Base-by-base conservation (phyloP, 2,797 vertebrate genomes). In the Catostomus latipinnis region DNA sequence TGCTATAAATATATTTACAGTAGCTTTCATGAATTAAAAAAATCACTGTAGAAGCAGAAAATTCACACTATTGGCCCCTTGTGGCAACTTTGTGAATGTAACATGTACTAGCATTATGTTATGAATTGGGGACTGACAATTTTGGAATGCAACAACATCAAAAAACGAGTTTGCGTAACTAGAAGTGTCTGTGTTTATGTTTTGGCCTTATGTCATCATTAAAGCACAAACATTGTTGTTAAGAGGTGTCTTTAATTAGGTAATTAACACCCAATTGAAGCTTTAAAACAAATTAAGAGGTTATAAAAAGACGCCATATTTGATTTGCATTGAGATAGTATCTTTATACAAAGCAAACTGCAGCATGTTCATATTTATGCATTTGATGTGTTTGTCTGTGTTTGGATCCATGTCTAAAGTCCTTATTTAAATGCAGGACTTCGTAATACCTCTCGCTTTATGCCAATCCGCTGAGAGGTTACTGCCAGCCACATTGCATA, bases 391-490 rank as follows among this genome's bases (percentile, higher is more conserved):
- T 71, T 71, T 49, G 34, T 8, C 58, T 62, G 43, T 67, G 57
- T 78, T 71, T 2, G 67, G 58, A 62, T 71, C 48, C n/a, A 12
- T 71, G 61, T 78, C 58, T 78, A 62, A 71, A 71, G 57, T 57
- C 76, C 67, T 71, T 46, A 78, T 78, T 78, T 63, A 77, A 68
- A 77, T 77, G 65, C 46, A 16, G 65, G 49, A 46, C 75, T 77
- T 68, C 69, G 75, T 69, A 62, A 78, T 78, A 78, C 56, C 9
- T 16, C 62, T 71, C 9, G 2, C 48, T 70, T 71, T 53, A 43
- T 62, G 56, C 22, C 22, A 45, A 53, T 78, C 56, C 67, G 43
- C 57, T 45, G 67, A 70, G 66, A 78, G 67, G 76, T 70, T 78
- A 45, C 22, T 46, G 67, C 57, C 49, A 62, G 22, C 22, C 1